Conservation (phyloP, 2,888 invertebrate genomes). For the Drosophila formosana region DNA sequence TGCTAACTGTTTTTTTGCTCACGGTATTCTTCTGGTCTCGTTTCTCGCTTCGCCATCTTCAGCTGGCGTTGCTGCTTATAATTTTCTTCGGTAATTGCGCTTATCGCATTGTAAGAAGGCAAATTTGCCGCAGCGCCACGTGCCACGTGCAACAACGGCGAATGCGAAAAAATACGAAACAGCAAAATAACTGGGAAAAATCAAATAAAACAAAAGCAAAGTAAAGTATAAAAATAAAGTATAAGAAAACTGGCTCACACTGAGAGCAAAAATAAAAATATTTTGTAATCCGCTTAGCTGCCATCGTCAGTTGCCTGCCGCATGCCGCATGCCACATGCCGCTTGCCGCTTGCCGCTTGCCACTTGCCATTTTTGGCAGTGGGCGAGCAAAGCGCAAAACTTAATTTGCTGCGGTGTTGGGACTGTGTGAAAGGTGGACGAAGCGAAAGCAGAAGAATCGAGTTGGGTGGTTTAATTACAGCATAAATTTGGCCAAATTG, state of each 20-base stretch:
- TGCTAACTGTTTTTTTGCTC: conserved; percentile 22
- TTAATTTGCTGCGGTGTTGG: conserved; percentile 69
- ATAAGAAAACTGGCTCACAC: conserved; percentile 31
- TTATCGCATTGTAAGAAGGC: conserved; percentile 74
- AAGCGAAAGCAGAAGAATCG: not conserved
- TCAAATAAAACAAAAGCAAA: conserved; percentile 26
- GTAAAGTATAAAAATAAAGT: conserved; percentile 11
- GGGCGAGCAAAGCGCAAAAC: conserved; percentile 66
- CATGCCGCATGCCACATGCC: conserved; percentile 10
- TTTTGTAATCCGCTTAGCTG: conserved; percentile 78
- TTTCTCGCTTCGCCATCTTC: not conserved
- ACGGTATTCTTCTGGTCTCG: not conserved
- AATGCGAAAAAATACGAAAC: conserved; percentile 13
- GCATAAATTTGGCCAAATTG: conserved; percentile 76
- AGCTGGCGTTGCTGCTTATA: conserved; percentile 19
- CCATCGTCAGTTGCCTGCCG: conserved; percentile 53
- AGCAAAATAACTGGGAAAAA: conserved; percentile 8
- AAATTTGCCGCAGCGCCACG: conserved; percentile 66
- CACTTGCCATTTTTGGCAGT: conserved; percentile 54
- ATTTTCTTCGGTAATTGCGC: conserved; percentile 65
- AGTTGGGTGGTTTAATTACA: conserved; percentile 56
- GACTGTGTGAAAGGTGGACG: conserved; percentile 1
- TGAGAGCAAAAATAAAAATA: conserved; percentile 21
- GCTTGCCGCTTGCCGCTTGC: conserved; percentile 22
- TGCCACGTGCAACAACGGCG: conserved; percentile 5